Evolutionary conservation across 2,797 vertebrate genomes (phyloP), one percentile per base, ranked within the genome.

Genomic region (Mus caroli): DNA sequence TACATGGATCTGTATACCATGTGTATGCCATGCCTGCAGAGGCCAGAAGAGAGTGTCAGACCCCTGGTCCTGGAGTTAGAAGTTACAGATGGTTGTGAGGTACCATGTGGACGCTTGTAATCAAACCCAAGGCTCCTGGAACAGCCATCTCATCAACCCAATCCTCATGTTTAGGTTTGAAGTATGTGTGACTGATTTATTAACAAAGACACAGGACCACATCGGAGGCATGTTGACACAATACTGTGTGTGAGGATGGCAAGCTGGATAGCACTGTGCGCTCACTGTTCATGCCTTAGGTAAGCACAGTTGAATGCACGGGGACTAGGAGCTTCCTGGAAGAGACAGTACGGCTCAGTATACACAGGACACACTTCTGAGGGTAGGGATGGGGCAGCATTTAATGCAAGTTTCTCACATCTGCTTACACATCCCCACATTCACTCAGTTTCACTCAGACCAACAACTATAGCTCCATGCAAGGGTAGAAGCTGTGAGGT

Each of bases 241-340:
- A 52, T 71, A 40, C 13, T 10, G 56, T 58, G 3, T 52, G 12
- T 26, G 12, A 82, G 79, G 79, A 28, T 17, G 8, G 82, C 82
- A 46, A 56, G 40, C 4, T 14, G 24, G 60, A 71, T 4, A 80
- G 67, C 1, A 3, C n/a, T 10, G 26, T 31, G 73, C 37, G n/a
- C 6, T 62, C 92, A 85, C 7, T 0, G 4, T 0, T 34, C 34
- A 60, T 15, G 67, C 9, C 56, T 31, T 5, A 52, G 60, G 17
- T 7, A 56, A 54, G 24, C 1, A 26, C 0, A 8, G 4, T 0
- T 9, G 34, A 34, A n/a, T n/a, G 2, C 3, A 6, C 4, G 28
- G 26, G 31, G 75, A 46, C 7, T 3, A 19, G 43, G n/a, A 34
- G 40, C 31, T 52, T 62, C 13, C 58, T 43, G 52, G 37, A 80